A percentile compares a stretch with the other conserved stretches of the same genome.
Evolutionary conservation across 1,140 invertebrate species (phyloP).

Genomic region (Tenebrio molitor): DNA sequence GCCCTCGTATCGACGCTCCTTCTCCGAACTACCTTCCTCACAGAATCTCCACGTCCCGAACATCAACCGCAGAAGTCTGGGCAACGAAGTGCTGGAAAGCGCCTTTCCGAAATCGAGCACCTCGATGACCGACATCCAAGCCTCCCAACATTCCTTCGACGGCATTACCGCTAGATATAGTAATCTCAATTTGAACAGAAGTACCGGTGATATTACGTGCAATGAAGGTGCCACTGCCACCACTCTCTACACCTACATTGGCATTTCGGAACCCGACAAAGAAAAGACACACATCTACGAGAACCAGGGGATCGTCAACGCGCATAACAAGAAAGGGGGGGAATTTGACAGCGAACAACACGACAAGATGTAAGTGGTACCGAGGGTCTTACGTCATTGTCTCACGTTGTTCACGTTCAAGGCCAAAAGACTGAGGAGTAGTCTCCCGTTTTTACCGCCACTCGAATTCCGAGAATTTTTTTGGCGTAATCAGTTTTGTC

Average conservation of each 20-base stretch:
- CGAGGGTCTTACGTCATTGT: no score
- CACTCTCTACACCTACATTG: constrained; percentile 73
- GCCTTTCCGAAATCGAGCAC: constrained; percentile 63
- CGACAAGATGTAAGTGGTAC: constrained; percentile 61
- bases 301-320: constrained; percentile 64
- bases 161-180: constrained; percentile 47
- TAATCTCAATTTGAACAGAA: constrained; percentile 58
- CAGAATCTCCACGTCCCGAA: constrained; percentile 63
- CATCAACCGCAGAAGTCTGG: constrained; percentile 69
- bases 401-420: no score
- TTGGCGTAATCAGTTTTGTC: no score
- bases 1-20: constrained; percentile 74
- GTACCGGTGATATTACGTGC: constrained; percentile 59
- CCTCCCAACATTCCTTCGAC: constrained; percentile 50
- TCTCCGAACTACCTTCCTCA: constrained; percentile 72
- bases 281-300: constrained; percentile 62
- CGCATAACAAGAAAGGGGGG: constrained; percentile 64
- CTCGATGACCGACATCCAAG: constrained; percentile 65
- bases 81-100: constrained; percentile 61
- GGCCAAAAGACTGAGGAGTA: no score
- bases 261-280: constrained; percentile 69
- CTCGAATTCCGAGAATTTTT: no score
- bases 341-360: constrained; percentile 60
- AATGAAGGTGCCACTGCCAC: constrained; percentile 42
- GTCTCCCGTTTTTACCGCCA: no score